These are phyloP conservation scores for Parasteatoda lunata DNA, from an alignment of 2,888 invertebrate species.

Conservation along the genomic window DNA sequence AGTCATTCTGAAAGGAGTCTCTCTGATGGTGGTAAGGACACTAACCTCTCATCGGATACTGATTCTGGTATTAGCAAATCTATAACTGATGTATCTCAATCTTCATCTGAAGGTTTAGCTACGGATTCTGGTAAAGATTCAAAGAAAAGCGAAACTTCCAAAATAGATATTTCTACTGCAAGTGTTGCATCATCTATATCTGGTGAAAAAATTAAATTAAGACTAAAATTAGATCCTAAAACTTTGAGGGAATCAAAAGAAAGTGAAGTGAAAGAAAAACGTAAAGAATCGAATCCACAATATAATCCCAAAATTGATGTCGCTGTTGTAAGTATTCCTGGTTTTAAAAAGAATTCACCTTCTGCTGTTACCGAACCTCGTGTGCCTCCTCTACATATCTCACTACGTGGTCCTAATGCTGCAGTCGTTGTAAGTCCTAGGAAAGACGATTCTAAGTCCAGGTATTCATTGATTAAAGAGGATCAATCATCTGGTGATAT, in stretches of 20 bases:
- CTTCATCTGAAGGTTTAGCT: slow-evolving; percentile 59
- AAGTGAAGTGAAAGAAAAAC: slow-evolving; percentile 65
- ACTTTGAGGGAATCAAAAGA: slow-evolving; percentile 67
- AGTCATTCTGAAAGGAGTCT: slow-evolving; percentile 68
- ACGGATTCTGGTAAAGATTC: slow-evolving; percentile 50
- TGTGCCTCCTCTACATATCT: slow-evolving; percentile 91
- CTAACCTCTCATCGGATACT: slow-evolving; percentile 68
- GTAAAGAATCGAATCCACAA: slow-evolving; percentile 45
- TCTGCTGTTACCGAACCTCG: slow-evolving; percentile 78
- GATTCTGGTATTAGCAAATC: slow-evolving; percentile 70
- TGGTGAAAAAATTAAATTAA: slow-evolving; percentile 85
- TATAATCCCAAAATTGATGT: slow-evolving; percentile 83
- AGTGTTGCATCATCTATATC: slow-evolving; percentile 72
- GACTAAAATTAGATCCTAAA: slow-evolving; percentile 82
- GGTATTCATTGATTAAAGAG: slow-evolving; percentile 46
- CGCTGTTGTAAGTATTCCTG: slow-evolving; percentile 80
- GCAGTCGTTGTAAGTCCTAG: slow-evolving; percentile 82
- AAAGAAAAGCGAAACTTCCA: slow-evolving; percentile 41
- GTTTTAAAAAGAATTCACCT: slow-evolving; percentile 55
- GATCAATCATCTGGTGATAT: slow-evolving; percentile 36
- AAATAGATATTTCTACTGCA: slow-evolving; percentile 37
- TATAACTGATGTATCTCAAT: slow-evolving; percentile 69
- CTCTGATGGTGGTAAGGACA: slow-evolving; percentile 69
- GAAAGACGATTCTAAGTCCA: slow-evolving; percentile 69
- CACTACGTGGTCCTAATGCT: slow-evolving; percentile 85